Conservation (phyloP, 2,797 vertebrate species). For the Pipistrellus nathusii region DNA sequence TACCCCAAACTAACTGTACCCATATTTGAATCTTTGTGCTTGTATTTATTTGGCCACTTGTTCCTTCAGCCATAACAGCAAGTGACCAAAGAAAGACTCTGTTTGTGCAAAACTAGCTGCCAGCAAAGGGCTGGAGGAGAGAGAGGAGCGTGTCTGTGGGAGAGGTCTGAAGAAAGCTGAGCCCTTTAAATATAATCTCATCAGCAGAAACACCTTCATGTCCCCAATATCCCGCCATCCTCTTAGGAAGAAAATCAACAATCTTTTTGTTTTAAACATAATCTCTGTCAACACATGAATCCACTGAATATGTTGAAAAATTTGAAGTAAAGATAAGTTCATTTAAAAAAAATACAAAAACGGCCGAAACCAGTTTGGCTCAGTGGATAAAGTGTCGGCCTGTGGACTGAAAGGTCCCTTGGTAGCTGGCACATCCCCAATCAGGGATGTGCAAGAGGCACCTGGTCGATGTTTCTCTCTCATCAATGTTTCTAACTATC, state of each 20-base stretch:
- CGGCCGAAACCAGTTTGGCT: too few species aligned
- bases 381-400: too few species aligned
- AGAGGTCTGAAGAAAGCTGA: neutral
- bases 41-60: neutral
- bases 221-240: neutral
- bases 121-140: neutral
- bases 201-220: neutral
- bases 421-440: too few species aligned
- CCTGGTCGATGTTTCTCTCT: too few species aligned
- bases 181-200: conserved; percentile 9
- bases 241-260: conserved; percentile 5
- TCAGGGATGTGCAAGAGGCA: too few species aligned
- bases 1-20: conserved; percentile 4
- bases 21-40: conserved; percentile 40
- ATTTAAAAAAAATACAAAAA: neutral
- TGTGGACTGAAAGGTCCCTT: too few species aligned
- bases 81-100: neutral
- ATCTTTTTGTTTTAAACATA: neutral
- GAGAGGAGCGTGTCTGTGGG: neutral
- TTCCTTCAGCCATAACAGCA: conserved; percentile 33
- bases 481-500: too few species aligned
- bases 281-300: neutral
- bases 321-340: conserved; percentile 1
- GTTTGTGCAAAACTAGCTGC: conserved; percentile 15
- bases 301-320: conserved; percentile 16